These are phyloP conservation scores for Catajapyx aquilonaris DNA, from an alignment of 1,140 invertebrate genomes.

Conservation along the genomic window DNA sequence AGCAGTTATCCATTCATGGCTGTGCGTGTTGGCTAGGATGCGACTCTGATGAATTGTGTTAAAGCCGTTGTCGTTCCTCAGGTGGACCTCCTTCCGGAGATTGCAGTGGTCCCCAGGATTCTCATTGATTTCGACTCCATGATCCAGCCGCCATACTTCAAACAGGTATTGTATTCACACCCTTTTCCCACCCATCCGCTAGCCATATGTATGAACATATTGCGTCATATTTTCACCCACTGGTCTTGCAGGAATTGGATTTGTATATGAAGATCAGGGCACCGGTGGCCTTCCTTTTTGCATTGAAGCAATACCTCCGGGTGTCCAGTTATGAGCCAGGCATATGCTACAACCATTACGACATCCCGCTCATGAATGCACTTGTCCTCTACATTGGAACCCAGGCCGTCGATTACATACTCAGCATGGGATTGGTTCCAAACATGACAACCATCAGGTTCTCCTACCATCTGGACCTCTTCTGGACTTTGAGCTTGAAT, in stretches of 20 bases:
- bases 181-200: slow-evolving; percentile 4
- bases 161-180: slow-evolving; percentile 33
- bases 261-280: slow-evolving; percentile 85
- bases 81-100: slow-evolving; percentile 39
- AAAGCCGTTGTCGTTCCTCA: too few species aligned
- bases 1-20: too few species aligned
- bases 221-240: too few species aligned
- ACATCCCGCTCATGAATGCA: slow-evolving; percentile 90
- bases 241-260: slow-evolving; percentile 58
- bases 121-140: slow-evolving; percentile 69
- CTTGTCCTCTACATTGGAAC: slow-evolving; percentile 93
- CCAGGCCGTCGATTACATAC: slow-evolving; percentile 76
- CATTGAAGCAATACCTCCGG: slow-evolving; percentile 75
- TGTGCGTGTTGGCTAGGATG: too few species aligned
- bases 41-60: too few species aligned
- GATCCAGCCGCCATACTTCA: slow-evolving; percentile 71
- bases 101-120: slow-evolving; percentile 56
- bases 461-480: slow-evolving; percentile 97
- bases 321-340: slow-evolving; percentile 65
- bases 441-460: slow-evolving; percentile 92
- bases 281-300: slow-evolving; percentile 87
- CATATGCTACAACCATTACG: slow-evolving; percentile 78
- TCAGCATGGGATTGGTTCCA: slow-evolving; percentile 67
- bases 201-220: too few species aligned
- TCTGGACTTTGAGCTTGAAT: slow-evolving; percentile 94